Percentiles rank a stretch among this genome's conserved stretches.
These are phyloP conservation scores for Psittacula derbiana DNA, from an alignment of 2,797 vertebrate genomes.

Conservation along the genomic window DNA sequence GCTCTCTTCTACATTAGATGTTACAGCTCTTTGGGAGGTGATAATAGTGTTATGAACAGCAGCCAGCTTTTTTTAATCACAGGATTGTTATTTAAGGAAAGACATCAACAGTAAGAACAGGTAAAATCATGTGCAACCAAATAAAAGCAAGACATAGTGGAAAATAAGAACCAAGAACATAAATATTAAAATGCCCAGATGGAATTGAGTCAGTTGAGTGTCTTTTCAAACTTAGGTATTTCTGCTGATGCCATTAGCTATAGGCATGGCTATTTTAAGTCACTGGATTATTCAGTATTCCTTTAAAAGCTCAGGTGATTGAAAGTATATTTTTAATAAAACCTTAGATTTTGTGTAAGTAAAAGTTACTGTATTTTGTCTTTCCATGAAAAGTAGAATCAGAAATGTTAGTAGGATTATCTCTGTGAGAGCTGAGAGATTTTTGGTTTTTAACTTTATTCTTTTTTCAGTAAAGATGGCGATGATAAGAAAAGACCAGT, in stretches of 20 bases:
- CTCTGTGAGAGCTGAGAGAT: neutral
- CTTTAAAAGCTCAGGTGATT: neutral
- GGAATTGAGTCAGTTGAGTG: neutral
- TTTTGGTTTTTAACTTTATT: neutral
- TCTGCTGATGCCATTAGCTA: neutral
- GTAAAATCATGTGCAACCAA: neutral
- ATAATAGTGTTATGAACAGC: neutral
- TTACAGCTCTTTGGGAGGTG: neutral
- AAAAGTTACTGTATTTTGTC: neutral
- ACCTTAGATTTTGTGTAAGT: neutral
- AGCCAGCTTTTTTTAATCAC: neutral
- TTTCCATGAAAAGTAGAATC: neutral
- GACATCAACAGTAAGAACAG: neutral
- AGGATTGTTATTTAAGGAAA: neutral
- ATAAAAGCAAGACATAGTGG: neutral
- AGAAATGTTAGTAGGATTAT: neutral
- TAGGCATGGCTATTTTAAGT: neutral
- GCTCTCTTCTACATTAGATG: neutral
- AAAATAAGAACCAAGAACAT: neutral
- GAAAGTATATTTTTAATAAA: neutral
- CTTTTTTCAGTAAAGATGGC: slow-evolving; percentile 76
- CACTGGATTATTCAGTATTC: neutral
- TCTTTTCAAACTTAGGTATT: neutral
- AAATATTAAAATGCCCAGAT: neutral
- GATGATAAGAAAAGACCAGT: slow-evolving; percentile 89